phyloP scores from a whole-genome alignment of 2,888 invertebrate genomes.

The Prosapia bicincta region DNA sequence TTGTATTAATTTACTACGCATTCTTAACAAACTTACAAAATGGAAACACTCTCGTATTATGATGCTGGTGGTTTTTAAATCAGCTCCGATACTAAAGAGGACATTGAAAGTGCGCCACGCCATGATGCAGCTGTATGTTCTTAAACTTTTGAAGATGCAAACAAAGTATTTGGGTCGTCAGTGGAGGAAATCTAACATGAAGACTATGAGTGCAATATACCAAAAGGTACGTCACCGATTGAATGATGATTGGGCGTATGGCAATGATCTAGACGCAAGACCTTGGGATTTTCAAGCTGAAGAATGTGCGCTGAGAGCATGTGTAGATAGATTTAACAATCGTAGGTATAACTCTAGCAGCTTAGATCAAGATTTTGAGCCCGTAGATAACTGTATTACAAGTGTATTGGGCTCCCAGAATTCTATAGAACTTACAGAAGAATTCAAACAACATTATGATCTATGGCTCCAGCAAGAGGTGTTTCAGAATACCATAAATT shows the following conservation, averaged over 20 bases:
- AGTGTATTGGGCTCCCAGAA: slow-evolving; percentile 70
- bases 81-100: slow-evolving; percentile 95
- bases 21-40: slow-evolving; percentile 97
- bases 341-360: slow-evolving; percentile 68
- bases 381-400: slow-evolving; percentile 75
- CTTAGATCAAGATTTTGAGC: slow-evolving; percentile 52
- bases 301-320: slow-evolving; percentile 89
- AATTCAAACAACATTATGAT: slow-evolving; percentile 91
- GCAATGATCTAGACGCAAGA: slow-evolving; percentile 92
- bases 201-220: slow-evolving; percentile 98
- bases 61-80: slow-evolving; percentile 99
- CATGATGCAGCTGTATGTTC: slow-evolving; percentile 95
- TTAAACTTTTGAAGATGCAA: slow-evolving; percentile 98
- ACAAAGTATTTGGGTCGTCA: slow-evolving; percentile 98
- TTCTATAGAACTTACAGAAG: slow-evolving; percentile 77
- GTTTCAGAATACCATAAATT: slow-evolving; percentile 77
- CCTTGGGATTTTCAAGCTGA: slow-evolving; percentile 99
- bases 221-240: slow-evolving; percentile 93
- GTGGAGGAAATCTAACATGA: slow-evolving; percentile 99
- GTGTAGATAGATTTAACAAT: slow-evolving; percentile 94
- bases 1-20: slow-evolving; percentile 92
- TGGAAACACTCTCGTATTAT: slow-evolving; percentile 99
- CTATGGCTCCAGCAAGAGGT: slow-evolving; percentile 97
- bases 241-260: slow-evolving; percentile 99
- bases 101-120: slow-evolving; percentile 94